Evolutionary conservation across 2,797 vertebrate species (phyloP).

Genomic region (Chelon auratus): DNA sequence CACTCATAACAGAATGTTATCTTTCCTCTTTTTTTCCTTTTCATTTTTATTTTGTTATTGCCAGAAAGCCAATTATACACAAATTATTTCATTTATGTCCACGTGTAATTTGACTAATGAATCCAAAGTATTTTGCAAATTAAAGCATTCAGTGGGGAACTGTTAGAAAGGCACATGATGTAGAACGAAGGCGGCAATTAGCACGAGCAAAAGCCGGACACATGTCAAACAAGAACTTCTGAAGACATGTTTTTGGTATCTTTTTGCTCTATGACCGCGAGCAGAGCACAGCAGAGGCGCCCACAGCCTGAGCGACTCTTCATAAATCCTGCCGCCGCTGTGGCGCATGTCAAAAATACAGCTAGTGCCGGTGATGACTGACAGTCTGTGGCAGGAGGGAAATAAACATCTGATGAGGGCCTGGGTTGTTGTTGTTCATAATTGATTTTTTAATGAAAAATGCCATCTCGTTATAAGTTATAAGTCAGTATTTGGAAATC

Average conservation of each 20-base stretch:
- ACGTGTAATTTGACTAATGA: constrained; percentile 38
- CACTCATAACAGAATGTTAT: constrained; percentile 27
- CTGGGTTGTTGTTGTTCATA: no score
- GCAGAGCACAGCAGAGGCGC: no score
- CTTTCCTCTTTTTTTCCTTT: not conserved
- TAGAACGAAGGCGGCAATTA: constrained; percentile 20
- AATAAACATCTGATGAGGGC: no score
- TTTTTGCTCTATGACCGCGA: constrained; percentile 5
- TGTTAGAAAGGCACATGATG: constrained; percentile 2
- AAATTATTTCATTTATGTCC: constrained; percentile 46
- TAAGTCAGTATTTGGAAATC: no score
- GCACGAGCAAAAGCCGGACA: not conserved
- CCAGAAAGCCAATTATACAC: constrained; percentile 49
- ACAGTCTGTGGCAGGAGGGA: no score
- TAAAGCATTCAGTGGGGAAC: constrained; percentile 36
- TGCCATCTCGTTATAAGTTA: no score
- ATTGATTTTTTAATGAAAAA: no score
- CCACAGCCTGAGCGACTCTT: no score
- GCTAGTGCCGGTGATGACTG: no score
- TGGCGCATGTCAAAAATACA: no score
- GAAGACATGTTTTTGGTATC: not conserved
- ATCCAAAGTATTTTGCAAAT: constrained; percentile 30
- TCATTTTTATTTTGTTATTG: constrained; percentile 17
- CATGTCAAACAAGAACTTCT: not conserved
- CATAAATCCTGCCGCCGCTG: no score